Conservation (phyloP, 2,113 vertebrate species). For the Leucopsar rothschildi region DNA sequence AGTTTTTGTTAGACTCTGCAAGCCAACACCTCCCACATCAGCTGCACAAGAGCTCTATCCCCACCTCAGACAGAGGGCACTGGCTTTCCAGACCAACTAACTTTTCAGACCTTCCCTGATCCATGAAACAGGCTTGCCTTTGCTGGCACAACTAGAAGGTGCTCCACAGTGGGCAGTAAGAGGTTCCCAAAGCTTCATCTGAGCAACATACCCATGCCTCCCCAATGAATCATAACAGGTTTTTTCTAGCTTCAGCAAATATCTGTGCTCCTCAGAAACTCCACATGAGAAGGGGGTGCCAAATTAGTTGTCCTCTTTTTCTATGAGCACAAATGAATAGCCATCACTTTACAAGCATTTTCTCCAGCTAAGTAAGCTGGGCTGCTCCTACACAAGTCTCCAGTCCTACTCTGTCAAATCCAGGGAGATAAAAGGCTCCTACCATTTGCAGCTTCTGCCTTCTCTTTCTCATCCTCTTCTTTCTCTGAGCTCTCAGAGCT, state of each 20-base stretch:
- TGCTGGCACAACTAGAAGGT: neutral
- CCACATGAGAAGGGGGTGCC: neutral
- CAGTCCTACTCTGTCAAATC: neutral
- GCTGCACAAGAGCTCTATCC: neutral
- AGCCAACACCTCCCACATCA: neutral
- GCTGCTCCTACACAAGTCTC: neutral
- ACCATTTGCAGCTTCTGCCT: constrained; percentile 48
- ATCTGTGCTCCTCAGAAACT: constrained; percentile 9
- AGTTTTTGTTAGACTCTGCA: neutral
- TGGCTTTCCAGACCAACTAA: neutral
- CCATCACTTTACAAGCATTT: neutral
- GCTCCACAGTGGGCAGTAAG: neutral
- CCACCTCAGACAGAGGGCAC: neutral
- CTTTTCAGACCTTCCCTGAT: neutral
- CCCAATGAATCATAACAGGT: neutral
- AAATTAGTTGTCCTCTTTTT: neutral
- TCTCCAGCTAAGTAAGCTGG: neutral
- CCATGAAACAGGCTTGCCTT: neutral
- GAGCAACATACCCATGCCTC: neutral
- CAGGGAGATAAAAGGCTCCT: constrained; percentile 7
- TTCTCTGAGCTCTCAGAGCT: constrained; percentile 79
- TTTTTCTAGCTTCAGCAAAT: constrained; percentile 4
- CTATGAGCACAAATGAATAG: neutral
- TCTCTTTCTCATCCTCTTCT: constrained; percentile 71
- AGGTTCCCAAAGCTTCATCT: neutral